A percentile compares a stretch with the other conserved stretches of the same genome.
These are phyloP conservation scores for Empidonax alnorum DNA, from an alignment of 2,113 vertebrate species.

Conservation along the genomic window DNA sequence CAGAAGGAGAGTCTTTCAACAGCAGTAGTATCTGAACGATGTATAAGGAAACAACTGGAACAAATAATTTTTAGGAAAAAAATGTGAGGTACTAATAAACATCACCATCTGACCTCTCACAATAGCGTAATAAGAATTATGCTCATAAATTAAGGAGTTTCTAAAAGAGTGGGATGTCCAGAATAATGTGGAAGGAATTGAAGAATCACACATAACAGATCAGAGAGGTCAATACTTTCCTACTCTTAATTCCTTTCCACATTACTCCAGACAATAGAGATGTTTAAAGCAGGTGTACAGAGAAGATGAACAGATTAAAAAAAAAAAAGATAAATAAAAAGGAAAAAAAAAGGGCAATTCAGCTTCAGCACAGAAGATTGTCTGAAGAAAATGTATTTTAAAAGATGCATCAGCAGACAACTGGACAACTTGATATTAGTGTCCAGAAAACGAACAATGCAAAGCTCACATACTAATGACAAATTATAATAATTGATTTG, in stretches of 20 bases:
- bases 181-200: slow-evolving; percentile 72
- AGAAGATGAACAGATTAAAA: neutral
- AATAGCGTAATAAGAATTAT: slow-evolving; percentile 69
- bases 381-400: slow-evolving; percentile 48
- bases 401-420: slow-evolving; percentile 30
- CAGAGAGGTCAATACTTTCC: neutral
- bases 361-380: slow-evolving; percentile 45
- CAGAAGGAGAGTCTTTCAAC: slow-evolving; percentile 72
- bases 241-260: slow-evolving; percentile 67
- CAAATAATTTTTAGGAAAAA: slow-evolving; percentile 76
- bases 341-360: neutral
- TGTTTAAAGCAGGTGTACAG: slow-evolving; percentile 45
- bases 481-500: neutral
- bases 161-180: slow-evolving; percentile 53
- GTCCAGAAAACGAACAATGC: slow-evolving; percentile 26
- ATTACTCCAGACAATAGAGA: slow-evolving; percentile 73
- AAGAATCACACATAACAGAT: slow-evolving; percentile 44
- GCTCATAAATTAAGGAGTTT: slow-evolving; percentile 44
- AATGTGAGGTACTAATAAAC: slow-evolving; percentile 71
- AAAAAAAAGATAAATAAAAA: neutral
- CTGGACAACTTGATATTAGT: neutral
- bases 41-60: slow-evolving; percentile 73
- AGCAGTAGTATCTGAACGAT: slow-evolving; percentile 73
- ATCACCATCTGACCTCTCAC: slow-evolving; percentile 72
- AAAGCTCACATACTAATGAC: neutral